Evolutionary conservation across 2,113 vertebrate species (phyloP).

Genomic region (Peucedramus taeniatus): DNA sequence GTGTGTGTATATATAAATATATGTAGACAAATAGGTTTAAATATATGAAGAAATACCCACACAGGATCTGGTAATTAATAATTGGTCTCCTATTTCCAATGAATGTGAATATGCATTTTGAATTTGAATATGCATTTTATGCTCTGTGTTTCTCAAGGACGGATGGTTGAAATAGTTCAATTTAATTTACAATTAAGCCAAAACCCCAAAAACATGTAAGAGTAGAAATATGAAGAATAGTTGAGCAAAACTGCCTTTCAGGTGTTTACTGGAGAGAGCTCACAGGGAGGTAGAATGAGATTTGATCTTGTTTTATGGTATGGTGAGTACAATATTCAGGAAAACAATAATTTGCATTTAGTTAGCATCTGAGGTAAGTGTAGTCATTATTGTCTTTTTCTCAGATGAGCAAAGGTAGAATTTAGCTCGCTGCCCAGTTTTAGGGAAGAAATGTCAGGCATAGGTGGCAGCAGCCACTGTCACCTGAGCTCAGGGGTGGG

Average conservation of each 20-base stretch:
- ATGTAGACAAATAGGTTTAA: not conserved
- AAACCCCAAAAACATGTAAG: fast-evolving
- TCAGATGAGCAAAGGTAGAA: not conserved
- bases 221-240: not conserved
- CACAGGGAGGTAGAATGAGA: not conserved
- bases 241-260: not conserved
- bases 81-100: not conserved
- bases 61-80: not conserved
- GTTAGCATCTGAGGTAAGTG: not conserved
- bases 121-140: not conserved
- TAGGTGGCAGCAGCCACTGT: not conserved
- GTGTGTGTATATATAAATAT: too few relatives aligned
- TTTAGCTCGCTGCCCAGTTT: not conserved
- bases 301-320: not conserved
- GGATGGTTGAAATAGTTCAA: not conserved
- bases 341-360: not conserved
- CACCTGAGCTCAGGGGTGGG: not conserved
- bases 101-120: not conserved
- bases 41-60: not conserved
- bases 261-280: not conserved
- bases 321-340: not conserved
- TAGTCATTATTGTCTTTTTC: not conserved
- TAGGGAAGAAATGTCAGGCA: not conserved
- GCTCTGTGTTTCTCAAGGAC: not conserved
- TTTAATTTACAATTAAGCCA: not conserved